Evolutionary conservation across 2,888 invertebrate genomes (phyloP), one percentile per base, ranked within the genome.

Genomic region (Omphaloscelis lunosa): DNA sequence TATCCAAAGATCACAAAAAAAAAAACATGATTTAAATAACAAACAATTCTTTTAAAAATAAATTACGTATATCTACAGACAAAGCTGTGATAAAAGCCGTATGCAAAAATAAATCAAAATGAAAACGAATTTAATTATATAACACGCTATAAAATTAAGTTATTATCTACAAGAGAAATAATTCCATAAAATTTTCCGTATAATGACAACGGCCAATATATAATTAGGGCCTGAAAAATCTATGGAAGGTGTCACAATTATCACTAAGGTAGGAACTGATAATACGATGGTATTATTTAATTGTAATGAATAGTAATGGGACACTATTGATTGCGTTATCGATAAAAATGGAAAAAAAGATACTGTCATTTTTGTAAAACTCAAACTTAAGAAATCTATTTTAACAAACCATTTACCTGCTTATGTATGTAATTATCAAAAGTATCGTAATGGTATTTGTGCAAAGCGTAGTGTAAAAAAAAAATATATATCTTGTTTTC

Each of bases 281-380:
- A 79, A 82, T 88, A 72, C 68, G n/a, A 48, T 39, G 56, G 86
- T 61, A 73, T 84, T 79, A 88, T 83, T 82, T 88, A 82, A 85
- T 86, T 72, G 73, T 75, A 79, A 70, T 78, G 15, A 77, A 39
- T 85, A 89, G 81, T 2, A 87, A 12, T 82, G 84, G 29, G 72
- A 53, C 5, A 39, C 0, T 41, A 0, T 29, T 56, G 48, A 62
- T 45, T 2, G 15, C 17, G 4, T 58, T 82, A 72, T 87, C 87
- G 87, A 87, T 75, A 73, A 71, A 59, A 29, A 23, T n/a, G 1
- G 0, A 39, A 12, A 9, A 59, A 17, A 29, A 20, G 8, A 29
- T 3, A 39, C 20, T n/a, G 1, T 15, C 9, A 15, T 12, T 48
- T 66, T 34, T 48, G 12, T 17, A 1, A 27, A 27, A 69, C 12